phyloP scores from a whole-genome alignment of 2,797 vertebrate species.

The Anableps anableps region DNA sequence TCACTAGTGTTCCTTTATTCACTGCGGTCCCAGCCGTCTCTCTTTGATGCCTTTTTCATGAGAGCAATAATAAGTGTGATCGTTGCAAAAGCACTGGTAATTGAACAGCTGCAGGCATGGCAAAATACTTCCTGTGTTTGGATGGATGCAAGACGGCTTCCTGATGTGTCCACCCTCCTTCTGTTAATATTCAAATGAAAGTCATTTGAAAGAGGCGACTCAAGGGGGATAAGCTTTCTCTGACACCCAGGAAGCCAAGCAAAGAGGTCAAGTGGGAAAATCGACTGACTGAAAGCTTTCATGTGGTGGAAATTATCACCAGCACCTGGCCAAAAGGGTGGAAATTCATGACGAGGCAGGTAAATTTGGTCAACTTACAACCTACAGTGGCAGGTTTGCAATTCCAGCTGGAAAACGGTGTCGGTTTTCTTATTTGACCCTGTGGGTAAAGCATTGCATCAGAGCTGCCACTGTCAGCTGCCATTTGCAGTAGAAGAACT shows the following conservation, averaged over 20 bases:
- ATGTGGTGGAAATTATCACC: constrained; percentile 21
- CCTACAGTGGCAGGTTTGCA: not conserved
- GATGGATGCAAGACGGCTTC: constrained; percentile 39
- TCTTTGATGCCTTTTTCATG: constrained; percentile 77
- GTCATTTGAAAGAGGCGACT: constrained; percentile 50
- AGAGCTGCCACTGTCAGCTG: not conserved
- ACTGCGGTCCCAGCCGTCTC: constrained; percentile 48
- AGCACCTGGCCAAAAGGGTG: not conserved
- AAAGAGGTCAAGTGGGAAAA: constrained; percentile 58
- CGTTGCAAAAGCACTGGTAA: constrained; percentile 71
- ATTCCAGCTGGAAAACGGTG: not conserved
- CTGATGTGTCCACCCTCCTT: constrained; percentile 25
- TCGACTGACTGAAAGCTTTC: constrained; percentile 56
- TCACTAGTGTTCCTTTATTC: constrained; percentile 71
- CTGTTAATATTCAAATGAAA: constrained; percentile 71
- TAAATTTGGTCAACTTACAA: not conserved
- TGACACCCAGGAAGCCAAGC: constrained; percentile 36
- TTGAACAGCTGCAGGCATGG: constrained; percentile 73
- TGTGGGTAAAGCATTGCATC: not conserved
- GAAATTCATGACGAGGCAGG: not conserved
- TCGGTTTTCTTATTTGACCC: not conserved
- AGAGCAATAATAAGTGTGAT: constrained; percentile 74
- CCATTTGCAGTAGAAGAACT: not conserved
- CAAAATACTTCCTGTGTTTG: constrained; percentile 70
- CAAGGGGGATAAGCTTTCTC: constrained; percentile 43